Conservation (phyloP, 2,797 vertebrate species). For the Coluber constrictor region DNA sequence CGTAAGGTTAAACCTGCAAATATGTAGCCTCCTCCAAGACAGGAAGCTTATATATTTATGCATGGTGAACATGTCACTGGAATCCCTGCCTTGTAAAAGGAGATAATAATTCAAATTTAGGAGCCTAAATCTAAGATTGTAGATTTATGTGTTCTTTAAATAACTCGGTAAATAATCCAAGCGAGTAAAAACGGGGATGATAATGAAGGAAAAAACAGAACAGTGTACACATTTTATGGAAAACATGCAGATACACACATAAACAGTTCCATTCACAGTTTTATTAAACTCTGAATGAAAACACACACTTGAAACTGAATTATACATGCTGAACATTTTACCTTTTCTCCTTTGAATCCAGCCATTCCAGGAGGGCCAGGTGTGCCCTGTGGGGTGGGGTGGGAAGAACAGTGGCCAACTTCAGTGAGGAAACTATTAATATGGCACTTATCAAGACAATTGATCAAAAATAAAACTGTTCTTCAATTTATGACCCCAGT, state of each 20-base stretch:
- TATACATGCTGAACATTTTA: constrained; percentile 39
- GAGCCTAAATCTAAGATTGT: not conserved
- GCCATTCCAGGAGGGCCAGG: constrained; percentile 33
- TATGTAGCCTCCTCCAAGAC: not conserved
- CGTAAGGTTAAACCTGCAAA: not conserved
- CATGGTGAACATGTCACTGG: not conserved
- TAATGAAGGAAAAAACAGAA: not conserved
- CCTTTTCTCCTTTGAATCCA: constrained; percentile 76
- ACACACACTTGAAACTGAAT: not conserved
- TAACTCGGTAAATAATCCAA: not conserved
- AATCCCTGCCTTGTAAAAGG: not conserved
- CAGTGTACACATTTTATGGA: not conserved
- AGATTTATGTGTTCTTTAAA: not conserved
- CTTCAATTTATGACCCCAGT: not conserved
- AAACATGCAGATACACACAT: not conserved
- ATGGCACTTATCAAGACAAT: not conserved
- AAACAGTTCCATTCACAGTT: not conserved
- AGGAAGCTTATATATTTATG: not conserved
- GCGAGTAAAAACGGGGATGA: not conserved
- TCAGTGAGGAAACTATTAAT: fast-evolving
- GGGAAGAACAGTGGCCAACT: not conserved
- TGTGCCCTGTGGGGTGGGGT: constrained; percentile 58
- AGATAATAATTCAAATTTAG: not conserved
- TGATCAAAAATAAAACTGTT: not conserved
- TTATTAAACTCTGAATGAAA: not conserved